Conservation (phyloP, 1,140 invertebrate genomes). For the Conus betulinus region DNA sequence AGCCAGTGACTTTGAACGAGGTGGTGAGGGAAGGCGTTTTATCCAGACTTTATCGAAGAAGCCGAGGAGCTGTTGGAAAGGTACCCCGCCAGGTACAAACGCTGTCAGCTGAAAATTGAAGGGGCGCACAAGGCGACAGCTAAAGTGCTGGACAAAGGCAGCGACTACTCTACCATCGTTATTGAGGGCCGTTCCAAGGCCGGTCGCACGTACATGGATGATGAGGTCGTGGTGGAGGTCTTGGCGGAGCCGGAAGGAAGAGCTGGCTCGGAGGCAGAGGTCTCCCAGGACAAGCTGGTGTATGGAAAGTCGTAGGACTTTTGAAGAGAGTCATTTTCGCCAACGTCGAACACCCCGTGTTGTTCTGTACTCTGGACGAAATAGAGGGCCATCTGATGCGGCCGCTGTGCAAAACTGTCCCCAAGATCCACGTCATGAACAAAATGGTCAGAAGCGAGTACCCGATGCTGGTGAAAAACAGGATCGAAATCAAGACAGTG, state of each 20-base stretch:
- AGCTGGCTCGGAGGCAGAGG: not conserved
- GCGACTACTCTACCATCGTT: constrained; percentile 47
- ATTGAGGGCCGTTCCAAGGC: constrained; percentile 64
- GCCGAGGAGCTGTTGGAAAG: constrained; percentile 5
- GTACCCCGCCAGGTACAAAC: constrained; percentile 49
- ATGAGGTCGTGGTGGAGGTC: constrained; percentile 69
- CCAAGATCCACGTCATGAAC: constrained; percentile 64
- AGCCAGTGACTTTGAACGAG: not conserved
- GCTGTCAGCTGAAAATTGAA: constrained; percentile 56
- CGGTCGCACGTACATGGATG: constrained; percentile 62
- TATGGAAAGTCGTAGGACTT: constrained; percentile 59
- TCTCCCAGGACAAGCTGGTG: constrained; percentile 9
- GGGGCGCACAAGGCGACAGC: constrained; percentile 49
- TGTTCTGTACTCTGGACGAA: constrained; percentile 61
- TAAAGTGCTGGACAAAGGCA: constrained; percentile 42
- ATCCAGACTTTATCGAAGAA: not conserved
- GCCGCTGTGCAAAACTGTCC: constrained; percentile 65
- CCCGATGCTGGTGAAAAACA: constrained; percentile 14
- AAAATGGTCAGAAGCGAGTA: constrained; percentile 32
- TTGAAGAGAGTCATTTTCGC: constrained; percentile 47
- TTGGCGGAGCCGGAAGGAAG: constrained; percentile 37
- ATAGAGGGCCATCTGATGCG: constrained; percentile 59
- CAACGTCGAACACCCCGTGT: constrained; percentile 54
- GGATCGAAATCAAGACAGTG: constrained; percentile 42
- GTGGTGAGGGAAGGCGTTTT: constrained; percentile 10